Evolutionary conservation across 2,888 invertebrate species (phyloP).

Genomic region (Agelastica alni): DNA sequence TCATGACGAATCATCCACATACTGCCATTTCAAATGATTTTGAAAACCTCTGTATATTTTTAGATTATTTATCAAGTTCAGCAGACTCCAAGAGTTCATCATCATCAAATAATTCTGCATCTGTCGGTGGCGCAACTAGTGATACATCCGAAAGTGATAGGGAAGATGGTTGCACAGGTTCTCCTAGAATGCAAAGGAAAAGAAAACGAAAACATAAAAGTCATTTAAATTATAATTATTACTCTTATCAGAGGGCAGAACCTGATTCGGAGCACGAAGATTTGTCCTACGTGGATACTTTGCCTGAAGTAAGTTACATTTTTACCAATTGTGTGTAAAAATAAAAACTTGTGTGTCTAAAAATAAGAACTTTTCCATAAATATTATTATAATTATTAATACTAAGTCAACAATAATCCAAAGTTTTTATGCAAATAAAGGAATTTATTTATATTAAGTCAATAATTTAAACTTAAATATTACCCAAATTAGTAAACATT

Average conservation of each 20-base stretch:
- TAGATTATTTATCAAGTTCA: constrained; percentile 35
- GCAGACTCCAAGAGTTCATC: constrained; percentile 62
- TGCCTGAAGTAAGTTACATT: constrained; percentile 76
- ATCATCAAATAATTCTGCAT: constrained; percentile 59
- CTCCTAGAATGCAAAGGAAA: constrained; percentile 79
- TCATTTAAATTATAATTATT: constrained; percentile 29
- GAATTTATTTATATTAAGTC: too few relatives aligned
- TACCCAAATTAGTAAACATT: too few relatives aligned
- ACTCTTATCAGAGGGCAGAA: constrained; percentile 34
- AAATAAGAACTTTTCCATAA: too few relatives aligned
- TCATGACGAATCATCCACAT: too few relatives aligned
- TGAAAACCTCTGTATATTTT: too few relatives aligned
- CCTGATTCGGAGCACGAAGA: constrained; percentile 58
- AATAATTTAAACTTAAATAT: too few relatives aligned
- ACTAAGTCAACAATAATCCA: too few relatives aligned
- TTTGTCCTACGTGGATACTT: constrained; percentile 79
- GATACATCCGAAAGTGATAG: constrained; percentile 71
- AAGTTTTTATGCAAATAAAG: too few relatives aligned
- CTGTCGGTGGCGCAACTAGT: constrained; percentile 58
- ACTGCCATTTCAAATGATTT: too few relatives aligned
- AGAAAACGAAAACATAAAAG: constrained; percentile 61
- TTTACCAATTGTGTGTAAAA: too few relatives aligned
- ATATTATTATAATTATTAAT: too few relatives aligned
- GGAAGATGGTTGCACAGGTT: constrained; percentile 75
- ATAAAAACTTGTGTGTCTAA: too few relatives aligned